Base-by-base conservation (phyloP, 2,113 vertebrate species). In the Callionymus lyra region DNA sequence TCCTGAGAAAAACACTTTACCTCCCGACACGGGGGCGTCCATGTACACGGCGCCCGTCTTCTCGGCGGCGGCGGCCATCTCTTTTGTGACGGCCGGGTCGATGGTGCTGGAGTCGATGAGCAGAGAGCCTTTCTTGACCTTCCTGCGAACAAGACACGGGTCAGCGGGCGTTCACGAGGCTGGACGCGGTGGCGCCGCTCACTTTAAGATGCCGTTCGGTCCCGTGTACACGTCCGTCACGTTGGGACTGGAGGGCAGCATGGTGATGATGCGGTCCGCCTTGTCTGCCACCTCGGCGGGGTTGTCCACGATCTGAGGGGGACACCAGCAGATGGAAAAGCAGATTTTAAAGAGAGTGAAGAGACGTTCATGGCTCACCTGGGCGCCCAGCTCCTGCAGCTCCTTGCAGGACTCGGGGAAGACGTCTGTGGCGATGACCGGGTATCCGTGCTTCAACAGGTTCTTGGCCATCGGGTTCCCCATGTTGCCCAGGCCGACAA, bases 381-480 rank as follows among this genome's bases (percentile, higher is more conserved):
- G 92, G 61, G 93, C 92, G 50, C 93, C 93, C 48, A 88, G 77
- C 40, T 94, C 92, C 74, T 90, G 88, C 57, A 98, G 67, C 59
- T 97, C 94, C 78, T 93, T 98, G 78, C 94, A 96, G 15, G 92
- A 89, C 74, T 97, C 95, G 37, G 95, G 95, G 74, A 98, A 99
- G 10, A 97, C 84, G 73, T 98, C 95, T 31, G 90, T 88, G 32
- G 92, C 89, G 65, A 97, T 81, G 50, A 99, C 80, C 8, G 94
- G 95, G 63, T 97, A 98, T 59, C 94, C 94, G 12, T 97, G 85
- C 68, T 96, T 94, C 70, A 97, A 63, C 66, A 99, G 83, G 66
- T 98, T 99, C 85, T 91, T 95, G 47, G 95, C 95, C 95, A 99
- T 99, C 60, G 94, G 94, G 74, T 91, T 96, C 57, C 95, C 95